phyloP scores from a whole-genome alignment of 2,888 invertebrate species.

The Bombyx huttoni region DNA sequence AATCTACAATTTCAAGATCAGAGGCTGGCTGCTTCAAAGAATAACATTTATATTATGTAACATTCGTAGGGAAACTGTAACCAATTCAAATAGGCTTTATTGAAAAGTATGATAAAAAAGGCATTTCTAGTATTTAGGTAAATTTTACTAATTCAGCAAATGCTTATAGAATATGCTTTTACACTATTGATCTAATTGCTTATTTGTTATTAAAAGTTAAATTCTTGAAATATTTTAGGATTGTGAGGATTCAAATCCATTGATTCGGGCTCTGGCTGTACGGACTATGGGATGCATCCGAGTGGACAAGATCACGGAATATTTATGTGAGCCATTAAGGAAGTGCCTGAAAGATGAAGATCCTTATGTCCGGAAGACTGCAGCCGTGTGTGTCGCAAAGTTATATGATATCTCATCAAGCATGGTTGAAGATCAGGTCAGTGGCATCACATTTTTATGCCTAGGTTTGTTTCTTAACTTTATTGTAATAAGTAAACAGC shows the following conservation, averaged over 20 bases:
- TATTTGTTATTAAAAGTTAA: too few species aligned
- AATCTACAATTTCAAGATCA: too few species aligned
- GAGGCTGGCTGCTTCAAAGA: too few species aligned
- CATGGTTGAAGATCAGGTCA: slow-evolving; percentile 73
- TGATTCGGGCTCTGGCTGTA: slow-evolving; percentile 98
- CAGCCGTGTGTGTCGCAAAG: slow-evolving; percentile 99
- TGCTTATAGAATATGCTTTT: slow-evolving; percentile 1
- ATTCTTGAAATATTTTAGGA: slow-evolving; percentile 76
- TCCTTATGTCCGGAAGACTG: slow-evolving; percentile 98
- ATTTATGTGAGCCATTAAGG: slow-evolving; percentile 96
- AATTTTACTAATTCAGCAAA: not conserved
- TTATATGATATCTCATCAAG: slow-evolving; percentile 94
- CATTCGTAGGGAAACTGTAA: too few species aligned
- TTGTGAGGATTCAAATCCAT: slow-evolving; percentile 99
- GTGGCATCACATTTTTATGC: too few species aligned
- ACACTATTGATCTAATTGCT: too few species aligned
- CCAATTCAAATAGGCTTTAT: too few species aligned
- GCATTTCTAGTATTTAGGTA: too few species aligned
- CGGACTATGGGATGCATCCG: slow-evolving; percentile 99
- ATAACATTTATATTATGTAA: too few species aligned
- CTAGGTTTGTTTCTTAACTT: too few species aligned
- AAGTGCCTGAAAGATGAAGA: slow-evolving; percentile 97
- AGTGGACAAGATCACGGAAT: slow-evolving; percentile 99
- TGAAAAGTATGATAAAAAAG: too few species aligned
- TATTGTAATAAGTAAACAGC: too few species aligned